Conservation (phyloP, 1,140 invertebrate genomes). For the Drosophila rhopaloa region DNA sequence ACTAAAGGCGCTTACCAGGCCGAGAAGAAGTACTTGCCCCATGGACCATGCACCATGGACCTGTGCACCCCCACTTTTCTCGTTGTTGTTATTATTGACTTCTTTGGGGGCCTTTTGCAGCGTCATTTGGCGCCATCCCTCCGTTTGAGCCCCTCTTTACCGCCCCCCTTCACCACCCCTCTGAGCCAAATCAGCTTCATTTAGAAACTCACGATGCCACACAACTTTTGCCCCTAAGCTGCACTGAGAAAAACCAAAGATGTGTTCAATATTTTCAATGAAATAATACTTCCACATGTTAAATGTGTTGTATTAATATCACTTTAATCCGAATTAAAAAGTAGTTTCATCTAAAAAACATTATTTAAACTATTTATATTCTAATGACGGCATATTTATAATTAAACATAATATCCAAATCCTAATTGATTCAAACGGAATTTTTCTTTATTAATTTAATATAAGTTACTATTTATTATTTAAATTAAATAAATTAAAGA, state of each 20-base stretch:
- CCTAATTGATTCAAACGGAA: too few species aligned
- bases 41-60: slow-evolving; percentile 9
- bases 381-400: too few species aligned
- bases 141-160: neutral
- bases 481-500: too few species aligned
- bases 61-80: neutral
- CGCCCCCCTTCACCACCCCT: slow-evolving; percentile 1
- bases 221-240: slow-evolving; percentile 34
- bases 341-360: too few species aligned
- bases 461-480: too few species aligned
- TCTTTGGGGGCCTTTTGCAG: slow-evolving; percentile 46
- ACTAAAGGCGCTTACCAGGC: slow-evolving; percentile 58
- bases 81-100: slow-evolving; percentile 5
- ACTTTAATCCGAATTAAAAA: too few species aligned
- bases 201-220: slow-evolving; percentile 34
- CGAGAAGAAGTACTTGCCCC: slow-evolving; percentile 1
- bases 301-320: too few species aligned
- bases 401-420: too few species aligned
- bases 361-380: too few species aligned
- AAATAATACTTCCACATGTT: too few species aligned
- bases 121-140: slow-evolving; percentile 52
- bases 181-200: slow-evolving; percentile 39
- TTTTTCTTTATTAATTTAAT: too few species aligned
- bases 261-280: neutral
- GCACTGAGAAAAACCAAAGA: neutral